Base-by-base conservation (phyloP, 2,113 vertebrate species). In the Epinephelus fuscoguttatus region DNA sequence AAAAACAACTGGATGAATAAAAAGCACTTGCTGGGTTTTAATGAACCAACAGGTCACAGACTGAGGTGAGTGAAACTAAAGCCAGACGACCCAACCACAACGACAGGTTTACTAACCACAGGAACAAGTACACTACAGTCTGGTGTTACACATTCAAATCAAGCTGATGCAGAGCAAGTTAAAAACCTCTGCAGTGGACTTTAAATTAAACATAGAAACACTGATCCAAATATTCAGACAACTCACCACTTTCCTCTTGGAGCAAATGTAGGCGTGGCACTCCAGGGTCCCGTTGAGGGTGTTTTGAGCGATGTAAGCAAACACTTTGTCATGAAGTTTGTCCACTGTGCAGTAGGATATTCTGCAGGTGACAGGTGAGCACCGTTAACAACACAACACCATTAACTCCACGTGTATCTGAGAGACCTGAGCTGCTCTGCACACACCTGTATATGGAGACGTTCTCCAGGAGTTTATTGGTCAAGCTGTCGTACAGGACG, bases 321-420 rank as follows among this genome's bases (percentile, higher is more conserved):
- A 99, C 64, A 99, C 97, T 82, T 98, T 98, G 67, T 97, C 96
- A 0, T 98, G 97, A 82, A 94, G 92, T 93, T 97, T 99, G 95
- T 98, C 98, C 72, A 97, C 98, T 0, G 98, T 98, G 93, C 98
- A 99, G 94, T 98, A 99, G 62, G 98, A 99, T 92, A 99, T 98
- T 92, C 98, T 99, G 95, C 19, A 59, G 75, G 75, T 17, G 60
- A 84, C 50, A 57, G 71, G 74, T 91, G 76, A 87, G 33, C 33
- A 37, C 33, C 6, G 33, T 37, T 37, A 30, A 30, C 30, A 30
- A 30, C 30, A 19, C 18, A 27, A 23, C 6, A 18, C 17, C 4
- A 23, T 57, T 30, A 61, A 56, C 6, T 23, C 19, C 21, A 23
- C 13, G 19, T 21, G 18, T 11, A 4, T 56, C n/a, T 50, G 47